Evolutionary conservation across 2,888 invertebrate genomes (phyloP), one percentile per base, ranked within the genome.

Genomic region (Eupithecia pulchellata): DNA sequence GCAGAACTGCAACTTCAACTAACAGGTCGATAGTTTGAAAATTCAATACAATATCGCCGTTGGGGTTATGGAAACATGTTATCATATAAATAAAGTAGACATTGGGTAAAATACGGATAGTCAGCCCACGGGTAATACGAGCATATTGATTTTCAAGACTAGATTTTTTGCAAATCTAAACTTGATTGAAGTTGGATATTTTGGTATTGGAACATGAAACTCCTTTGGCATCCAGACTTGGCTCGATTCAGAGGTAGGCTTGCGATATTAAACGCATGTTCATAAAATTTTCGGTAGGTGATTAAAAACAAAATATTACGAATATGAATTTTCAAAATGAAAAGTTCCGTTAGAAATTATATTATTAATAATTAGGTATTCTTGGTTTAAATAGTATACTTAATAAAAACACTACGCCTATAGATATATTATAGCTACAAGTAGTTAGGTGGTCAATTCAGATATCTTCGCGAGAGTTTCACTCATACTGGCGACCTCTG

Each of bases 21-120:
- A 58, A 55, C 63, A 20, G 68, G 64, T 76, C 76, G 64, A 76
- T 78, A 76, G 64, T 75, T 75, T 8, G 67, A 52, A 64, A 75
- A 72, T 77, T 75, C 66, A 71, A 76, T 73, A 61, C 47, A 72
- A 64, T 64, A 66, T 63, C 63, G 47, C 65, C 39, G 57, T 55
- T 25, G 61, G 34, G 25, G 34, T 60, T 60, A 61, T 25, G 20
- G 34, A 6, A 34, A 61, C 61, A 61, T 61, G 61, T 36, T 61
- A 25, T 61, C 20, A 32, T 34, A 61, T 25, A 34, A 11, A 25
- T 61, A 34, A 17, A 9, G 29, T 57, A 8, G 2, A 52, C 52
- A 52, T 25, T 4, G 47, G 20, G 3, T 11, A 9, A 20, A 47
- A n/a, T 42, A n/a, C 42, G 42, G n/a, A 20, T 20, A 11, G n/a